phyloP scores from a whole-genome alignment of 2,113 vertebrate species.

The Empidonax alnorum region DNA sequence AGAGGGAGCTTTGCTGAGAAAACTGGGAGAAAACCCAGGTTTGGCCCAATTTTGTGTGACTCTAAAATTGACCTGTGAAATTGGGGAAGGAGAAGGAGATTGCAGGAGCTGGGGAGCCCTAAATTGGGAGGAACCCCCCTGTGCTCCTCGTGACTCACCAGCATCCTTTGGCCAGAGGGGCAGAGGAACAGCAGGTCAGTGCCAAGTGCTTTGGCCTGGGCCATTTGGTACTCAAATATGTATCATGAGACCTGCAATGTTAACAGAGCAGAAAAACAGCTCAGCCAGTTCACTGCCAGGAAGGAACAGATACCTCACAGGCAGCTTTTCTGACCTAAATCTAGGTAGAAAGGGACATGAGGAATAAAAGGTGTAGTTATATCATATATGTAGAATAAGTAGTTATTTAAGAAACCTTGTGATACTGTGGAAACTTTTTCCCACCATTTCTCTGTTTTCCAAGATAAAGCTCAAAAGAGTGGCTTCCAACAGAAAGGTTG shows the following conservation, averaged over 20 bases:
- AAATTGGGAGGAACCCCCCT: background rate
- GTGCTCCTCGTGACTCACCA: background rate
- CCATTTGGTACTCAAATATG: background rate
- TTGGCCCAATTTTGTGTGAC: background rate
- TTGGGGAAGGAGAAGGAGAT: background rate
- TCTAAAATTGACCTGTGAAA: background rate
- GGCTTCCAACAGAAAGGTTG: background rate
- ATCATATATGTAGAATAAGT: background rate
- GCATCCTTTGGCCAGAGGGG: background rate
- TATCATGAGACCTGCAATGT: background rate
- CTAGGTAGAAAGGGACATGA: background rate
- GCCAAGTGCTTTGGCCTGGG: background rate
- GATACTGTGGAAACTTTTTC: background rate
- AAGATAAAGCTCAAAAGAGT: background rate
- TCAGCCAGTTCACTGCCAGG: background rate
- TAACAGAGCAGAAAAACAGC: background rate
- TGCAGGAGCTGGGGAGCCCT: background rate
- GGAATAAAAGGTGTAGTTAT: background rate
- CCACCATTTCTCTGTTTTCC: background rate
- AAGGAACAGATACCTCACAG: background rate
- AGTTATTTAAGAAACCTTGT: background rate
- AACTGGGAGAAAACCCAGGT: background rate
- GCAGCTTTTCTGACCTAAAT: background rate
- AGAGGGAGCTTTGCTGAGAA: background rate
- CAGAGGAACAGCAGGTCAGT: fast-evolving